phyloP scores from a whole-genome alignment of 2,888 invertebrate genomes.

The Helleia helle region DNA sequence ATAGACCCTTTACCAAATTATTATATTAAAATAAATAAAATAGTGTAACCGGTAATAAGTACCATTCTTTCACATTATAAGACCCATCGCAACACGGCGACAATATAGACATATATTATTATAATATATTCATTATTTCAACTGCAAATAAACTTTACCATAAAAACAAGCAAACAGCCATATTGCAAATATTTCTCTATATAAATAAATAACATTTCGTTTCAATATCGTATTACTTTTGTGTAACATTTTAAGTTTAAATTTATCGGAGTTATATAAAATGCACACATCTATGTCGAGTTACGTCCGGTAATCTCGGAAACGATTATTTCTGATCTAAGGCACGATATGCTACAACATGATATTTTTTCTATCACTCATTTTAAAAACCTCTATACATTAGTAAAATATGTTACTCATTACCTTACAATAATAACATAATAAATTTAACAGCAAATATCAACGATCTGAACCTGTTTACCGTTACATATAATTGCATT shows the following conservation, averaged over 20 bases:
- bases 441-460: constrained; percentile 66
- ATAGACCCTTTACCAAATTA: constrained; percentile 75
- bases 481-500: constrained; percentile 50
- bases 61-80: constrained; percentile 52
- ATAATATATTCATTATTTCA: constrained; percentile 29
- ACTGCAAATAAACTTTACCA: constrained; percentile 59
- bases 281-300: constrained; percentile 46
- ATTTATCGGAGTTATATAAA: constrained; percentile 31
- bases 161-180: constrained; percentile 64
- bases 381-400: constrained; percentile 37
- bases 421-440: constrained; percentile 45
- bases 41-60: constrained; percentile 68
- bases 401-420: constrained; percentile 48
- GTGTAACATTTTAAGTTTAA: constrained; percentile 33
- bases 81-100: constrained; percentile 43
- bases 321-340: constrained; percentile 56
- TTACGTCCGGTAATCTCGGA: constrained; percentile 34
- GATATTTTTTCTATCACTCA: constrained; percentile 58
- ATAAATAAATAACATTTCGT: constrained; percentile 38
- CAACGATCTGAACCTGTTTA: constrained; percentile 50
- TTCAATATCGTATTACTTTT: constrained; percentile 27
- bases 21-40: constrained; percentile 72
- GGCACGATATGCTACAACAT: constrained; percentile 63
- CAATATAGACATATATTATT: constrained; percentile 27
- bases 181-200: constrained; percentile 42